Percentiles rank a stretch among this genome's conserved stretches.
Evolutionary conservation across 2,113 vertebrate genomes (phyloP).

Genomic region (Phainopepla nitens): DNA sequence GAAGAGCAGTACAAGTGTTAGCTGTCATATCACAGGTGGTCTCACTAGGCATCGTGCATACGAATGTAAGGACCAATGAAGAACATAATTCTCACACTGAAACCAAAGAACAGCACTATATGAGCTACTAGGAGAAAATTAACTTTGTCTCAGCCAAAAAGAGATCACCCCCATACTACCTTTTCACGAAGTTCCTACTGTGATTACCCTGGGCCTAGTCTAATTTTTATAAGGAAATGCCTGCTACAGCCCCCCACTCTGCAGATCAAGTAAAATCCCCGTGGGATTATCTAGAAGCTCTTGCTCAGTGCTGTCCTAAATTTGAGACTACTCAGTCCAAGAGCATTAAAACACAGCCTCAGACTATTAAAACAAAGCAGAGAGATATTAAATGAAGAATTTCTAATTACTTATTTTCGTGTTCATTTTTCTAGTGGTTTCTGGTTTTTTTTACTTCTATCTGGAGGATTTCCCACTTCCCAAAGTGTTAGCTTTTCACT

Average conservation of each 20-base stretch:
- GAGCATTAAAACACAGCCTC: neutral
- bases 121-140: neutral
- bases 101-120: neutral
- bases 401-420: neutral
- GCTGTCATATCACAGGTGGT: neutral
- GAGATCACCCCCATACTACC: fast-evolving
- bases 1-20: too few relatives aligned
- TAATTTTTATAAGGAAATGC: neutral
- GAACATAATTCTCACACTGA: neutral
- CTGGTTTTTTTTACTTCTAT: neutral
- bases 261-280: neutral
- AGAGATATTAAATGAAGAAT: neutral
- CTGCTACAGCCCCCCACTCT: neutral
- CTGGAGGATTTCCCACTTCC: neutral
- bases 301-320: neutral
- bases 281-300: neutral
- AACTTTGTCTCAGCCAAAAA: neutral
- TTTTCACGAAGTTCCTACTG: neutral
- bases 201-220: neutral
- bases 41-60: neutral
- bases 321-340: neutral
- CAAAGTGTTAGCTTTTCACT: neutral
- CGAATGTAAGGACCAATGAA: neutral
- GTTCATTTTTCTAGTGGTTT: neutral
- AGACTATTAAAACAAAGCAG: neutral